A percentile compares a stretch with the other conserved stretches of the same genome.
phyloP scores from a whole-genome alignment of 2,888 invertebrate genomes.

The Drosophila pseudotalamancana region DNA sequence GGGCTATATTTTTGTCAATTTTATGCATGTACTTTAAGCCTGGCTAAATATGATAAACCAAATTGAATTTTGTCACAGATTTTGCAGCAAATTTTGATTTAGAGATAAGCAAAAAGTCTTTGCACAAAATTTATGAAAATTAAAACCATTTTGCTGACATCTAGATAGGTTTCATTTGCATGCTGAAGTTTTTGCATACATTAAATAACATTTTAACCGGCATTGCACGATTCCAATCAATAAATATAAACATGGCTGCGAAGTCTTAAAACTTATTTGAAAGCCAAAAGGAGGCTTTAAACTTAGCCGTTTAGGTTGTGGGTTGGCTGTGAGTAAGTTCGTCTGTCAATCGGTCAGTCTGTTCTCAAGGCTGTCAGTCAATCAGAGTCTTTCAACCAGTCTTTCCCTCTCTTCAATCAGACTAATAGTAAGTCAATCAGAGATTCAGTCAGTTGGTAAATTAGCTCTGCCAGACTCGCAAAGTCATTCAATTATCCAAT shows the following conservation, averaged over 20 bases:
- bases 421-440: not conserved
- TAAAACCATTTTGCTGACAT: constrained; percentile 1
- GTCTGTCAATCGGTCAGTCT: not conserved
- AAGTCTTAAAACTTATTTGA: too few species aligned
- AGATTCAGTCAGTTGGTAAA: not conserved
- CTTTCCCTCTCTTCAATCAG: too few species aligned
- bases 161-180: constrained; percentile 1
- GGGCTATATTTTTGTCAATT: constrained; percentile 21
- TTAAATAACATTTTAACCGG: not conserved
- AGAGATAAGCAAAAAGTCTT: constrained; percentile 1
- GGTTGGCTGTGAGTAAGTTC: too few species aligned
- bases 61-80: constrained; percentile 5
- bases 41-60: constrained; percentile 6
- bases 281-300: not conserved
- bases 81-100: constrained; percentile 2
- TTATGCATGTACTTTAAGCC: not conserved
- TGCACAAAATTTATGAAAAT: not conserved
- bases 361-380: too few species aligned
- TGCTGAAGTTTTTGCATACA: constrained; percentile 1
- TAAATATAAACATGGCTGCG: too few species aligned
- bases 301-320: too few species aligned
- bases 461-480: too few species aligned
- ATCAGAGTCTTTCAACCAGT: not conserved
- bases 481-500: not conserved
- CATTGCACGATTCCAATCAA: not conserved